phyloP scores from a whole-genome alignment of 2,888 invertebrate genomes.

The Mycalesis mineus region DNA sequence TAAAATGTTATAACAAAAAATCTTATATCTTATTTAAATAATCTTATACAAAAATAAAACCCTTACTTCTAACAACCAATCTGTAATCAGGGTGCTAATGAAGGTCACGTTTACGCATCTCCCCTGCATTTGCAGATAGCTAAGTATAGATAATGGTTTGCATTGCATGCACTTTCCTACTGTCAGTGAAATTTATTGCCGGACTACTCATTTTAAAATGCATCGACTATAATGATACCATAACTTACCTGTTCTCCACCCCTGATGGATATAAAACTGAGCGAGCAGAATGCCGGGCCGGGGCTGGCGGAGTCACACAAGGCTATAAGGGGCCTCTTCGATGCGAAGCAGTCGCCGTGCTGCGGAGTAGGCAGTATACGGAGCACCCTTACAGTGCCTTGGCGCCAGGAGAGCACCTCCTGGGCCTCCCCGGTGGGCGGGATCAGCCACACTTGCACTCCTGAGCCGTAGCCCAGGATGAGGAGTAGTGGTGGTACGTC shows the following conservation, averaged over 20 bases:
- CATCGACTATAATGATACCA: neutral
- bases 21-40: no score
- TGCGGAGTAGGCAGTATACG: slow-evolving; percentile 91
- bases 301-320: slow-evolving; percentile 91
- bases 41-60: no score
- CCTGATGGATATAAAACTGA: slow-evolving; percentile 90
- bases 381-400: slow-evolving; percentile 90
- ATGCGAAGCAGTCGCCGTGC: slow-evolving; percentile 84
- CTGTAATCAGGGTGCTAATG: no score
- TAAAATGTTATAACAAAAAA: no score
- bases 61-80: no score
- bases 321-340: slow-evolving; percentile 92
- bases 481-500: slow-evolving; percentile 90
- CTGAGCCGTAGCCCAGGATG: slow-evolving; percentile 82
- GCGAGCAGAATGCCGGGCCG: slow-evolving; percentile 86
- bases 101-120: no score
- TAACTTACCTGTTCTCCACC: slow-evolving; percentile 84
- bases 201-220: no score
- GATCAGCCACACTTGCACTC: slow-evolving; percentile 88
- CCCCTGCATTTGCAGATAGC: no score
- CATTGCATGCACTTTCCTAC: no score
- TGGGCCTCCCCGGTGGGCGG: slow-evolving; percentile 94
- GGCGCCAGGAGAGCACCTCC: slow-evolving; percentile 95
- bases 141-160: no score
- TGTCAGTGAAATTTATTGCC: no score